Evolutionary conservation across 2,888 invertebrate species (phyloP), one percentile per base, ranked within the genome.

Genomic region (Phlogophora meticulosa): DNA sequence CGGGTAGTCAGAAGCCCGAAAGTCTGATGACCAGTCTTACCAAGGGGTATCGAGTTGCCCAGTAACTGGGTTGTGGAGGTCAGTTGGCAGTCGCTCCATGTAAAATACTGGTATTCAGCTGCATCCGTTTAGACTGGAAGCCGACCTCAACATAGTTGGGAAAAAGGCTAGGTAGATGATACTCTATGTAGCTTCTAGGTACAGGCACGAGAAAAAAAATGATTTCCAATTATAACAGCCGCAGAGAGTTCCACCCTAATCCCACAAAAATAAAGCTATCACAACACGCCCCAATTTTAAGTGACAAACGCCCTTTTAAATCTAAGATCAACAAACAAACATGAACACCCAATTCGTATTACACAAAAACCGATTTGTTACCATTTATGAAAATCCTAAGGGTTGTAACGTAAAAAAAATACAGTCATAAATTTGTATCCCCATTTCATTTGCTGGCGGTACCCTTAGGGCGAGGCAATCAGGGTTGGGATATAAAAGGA

Each of bases 401-500:
- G 78, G 78, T 64, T 76, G 82, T 72, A 84, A 80, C 81, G 82
- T 78, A 85, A 85, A 85, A 86, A 85, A 86, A 82, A 85, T 83
- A 85, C 74, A 82, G 80, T 76, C 87, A 87, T 90, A 91, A 90
- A 91, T 88, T 88, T 77, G 83, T 86, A 84, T 85, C 83, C 85
- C 85, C 83, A 85, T 87, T 90, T 90, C 87, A 89, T 87, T 85
- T 85, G 86, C 84, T 81, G 77, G 48, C 84, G 28, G 75, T 80
- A 82, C 87, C 81, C 82, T 74, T 59, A 82, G 91, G 91, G 90
- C 85, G 82, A 93, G 88, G 93, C 94, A 94, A 94, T 94, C 94
- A 94, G 88, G 90, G 80, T 76, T 61, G 88, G 94, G 93, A 91
- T 93, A 93, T 93, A 94, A 94, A 93, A 90, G 94, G 94, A 92